Evolutionary conservation across 2,797 vertebrate genomes (phyloP).

Genomic region (Enteromius thamalakanensis): DNA sequence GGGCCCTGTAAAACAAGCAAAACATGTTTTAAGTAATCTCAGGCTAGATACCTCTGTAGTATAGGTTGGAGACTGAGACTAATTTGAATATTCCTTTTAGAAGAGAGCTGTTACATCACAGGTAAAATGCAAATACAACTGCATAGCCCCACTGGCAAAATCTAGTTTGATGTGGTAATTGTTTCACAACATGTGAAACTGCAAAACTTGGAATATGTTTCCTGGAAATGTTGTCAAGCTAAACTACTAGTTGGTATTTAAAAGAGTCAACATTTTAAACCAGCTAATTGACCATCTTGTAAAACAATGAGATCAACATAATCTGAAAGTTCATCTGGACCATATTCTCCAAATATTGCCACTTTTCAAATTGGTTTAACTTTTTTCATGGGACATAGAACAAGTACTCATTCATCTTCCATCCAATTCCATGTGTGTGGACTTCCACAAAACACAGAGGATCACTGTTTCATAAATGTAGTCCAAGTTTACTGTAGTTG

Average conservation of each 20-base stretch:
- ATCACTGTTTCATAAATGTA: neutral
- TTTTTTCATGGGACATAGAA: neutral
- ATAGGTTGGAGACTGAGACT: neutral
- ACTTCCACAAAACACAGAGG: neutral
- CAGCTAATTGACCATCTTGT: neutral
- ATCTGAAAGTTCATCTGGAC: neutral
- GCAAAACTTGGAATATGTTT: neutral
- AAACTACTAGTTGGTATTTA: neutral
- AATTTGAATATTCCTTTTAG: neutral
- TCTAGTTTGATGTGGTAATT: neutral
- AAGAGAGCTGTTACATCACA: neutral
- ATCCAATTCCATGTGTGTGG: neutral
- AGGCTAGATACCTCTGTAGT: neutral
- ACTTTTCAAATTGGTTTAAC: neutral
- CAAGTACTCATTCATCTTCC: neutral
- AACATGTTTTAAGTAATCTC: neutral
- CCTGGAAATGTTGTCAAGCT: neutral
- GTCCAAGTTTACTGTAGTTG: neutral
- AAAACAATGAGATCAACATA: neutral
- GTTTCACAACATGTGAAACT: neutral
- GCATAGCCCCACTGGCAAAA: neutral
- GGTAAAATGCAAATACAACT: conserved; percentile 22
- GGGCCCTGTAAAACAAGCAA: conserved; percentile 55
- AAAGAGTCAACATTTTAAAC: neutral
- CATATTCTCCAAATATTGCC: neutral